phyloP scores from a whole-genome alignment of 2,888 invertebrate genomes.

The Rhagonycha lutea region DNA sequence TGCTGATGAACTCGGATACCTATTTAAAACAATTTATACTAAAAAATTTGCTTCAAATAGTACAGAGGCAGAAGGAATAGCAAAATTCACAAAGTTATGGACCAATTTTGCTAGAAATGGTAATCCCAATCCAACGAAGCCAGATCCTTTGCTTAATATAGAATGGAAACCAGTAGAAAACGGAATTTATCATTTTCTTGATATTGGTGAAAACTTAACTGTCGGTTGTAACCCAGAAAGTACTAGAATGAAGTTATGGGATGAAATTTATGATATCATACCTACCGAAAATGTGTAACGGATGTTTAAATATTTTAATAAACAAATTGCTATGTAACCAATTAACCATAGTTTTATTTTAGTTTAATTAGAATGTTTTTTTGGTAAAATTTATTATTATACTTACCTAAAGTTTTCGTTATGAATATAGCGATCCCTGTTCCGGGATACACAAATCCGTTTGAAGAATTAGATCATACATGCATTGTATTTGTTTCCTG shows the following conservation, averaged over 20 bases:
- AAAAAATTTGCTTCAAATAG: conserved; percentile 32
- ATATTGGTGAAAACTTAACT: conserved; percentile 42
- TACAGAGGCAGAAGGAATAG: conserved; percentile 34
- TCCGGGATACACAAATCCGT: no score
- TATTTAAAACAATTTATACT: conserved; percentile 36
- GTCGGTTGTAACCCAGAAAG: conserved; percentile 38
- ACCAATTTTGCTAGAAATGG: conserved; percentile 43
- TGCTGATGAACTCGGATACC: conserved; percentile 43
- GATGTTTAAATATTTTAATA: background rate
- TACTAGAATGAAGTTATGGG: conserved; percentile 39
- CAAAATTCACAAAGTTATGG: conserved; percentile 41
- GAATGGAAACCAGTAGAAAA: conserved; percentile 41
- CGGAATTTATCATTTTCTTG: conserved; percentile 39
- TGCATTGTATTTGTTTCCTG: no score
- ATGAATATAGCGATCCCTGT: no score
- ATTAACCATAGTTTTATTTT: no score
- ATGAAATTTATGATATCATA: background rate
- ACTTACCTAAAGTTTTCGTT: no score
- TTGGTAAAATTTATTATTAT: no score
- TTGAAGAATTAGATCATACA: no score
- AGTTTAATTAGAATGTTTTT: no score
- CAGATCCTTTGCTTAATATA: conserved; percentile 22
- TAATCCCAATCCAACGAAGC: conserved; percentile 34
- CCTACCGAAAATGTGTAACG: background rate
- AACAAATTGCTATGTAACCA: no score